Conservation (phyloP, 2,888 invertebrate species). For the Apodemia duryi region DNA sequence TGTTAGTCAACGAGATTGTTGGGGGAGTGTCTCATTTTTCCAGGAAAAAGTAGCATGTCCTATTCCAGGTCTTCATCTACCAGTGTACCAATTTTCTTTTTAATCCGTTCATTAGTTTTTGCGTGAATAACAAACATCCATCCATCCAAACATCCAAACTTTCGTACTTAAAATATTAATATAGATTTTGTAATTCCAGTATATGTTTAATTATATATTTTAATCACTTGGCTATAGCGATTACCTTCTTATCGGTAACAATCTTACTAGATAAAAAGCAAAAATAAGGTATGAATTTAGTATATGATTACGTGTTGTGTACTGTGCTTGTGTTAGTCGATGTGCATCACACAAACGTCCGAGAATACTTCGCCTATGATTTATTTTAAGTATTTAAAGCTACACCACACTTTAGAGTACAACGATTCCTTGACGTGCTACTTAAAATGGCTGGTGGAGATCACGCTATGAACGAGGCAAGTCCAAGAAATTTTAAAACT, state of each 20-base stretch:
- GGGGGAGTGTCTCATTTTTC: too few species aligned
- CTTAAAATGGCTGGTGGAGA: slow-evolving; percentile 54
- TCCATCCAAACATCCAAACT: too few species aligned
- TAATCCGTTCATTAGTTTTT: too few species aligned
- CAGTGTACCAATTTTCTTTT: too few species aligned
- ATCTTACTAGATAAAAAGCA: slow-evolving; percentile 5
- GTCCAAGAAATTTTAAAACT: slow-evolving; percentile 11
- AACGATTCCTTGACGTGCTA: slow-evolving; percentile 39
- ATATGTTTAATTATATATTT: background rate
- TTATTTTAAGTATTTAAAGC: background rate
- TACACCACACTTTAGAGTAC: slow-evolving; percentile 28
- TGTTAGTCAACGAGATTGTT: too few species aligned
- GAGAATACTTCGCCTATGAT: slow-evolving; percentile 2
- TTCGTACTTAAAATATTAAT: too few species aligned
- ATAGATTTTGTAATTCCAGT: too few species aligned
- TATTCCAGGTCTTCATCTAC: too few species aligned
- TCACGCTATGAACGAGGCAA: slow-evolving; percentile 55
- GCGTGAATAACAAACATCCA: too few species aligned
- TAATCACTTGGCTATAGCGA: slow-evolving; percentile 50
- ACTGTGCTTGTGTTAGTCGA: slow-evolving; percentile 3
- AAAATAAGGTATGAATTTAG: slow-evolving; percentile 1
- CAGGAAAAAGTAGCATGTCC: too few species aligned
- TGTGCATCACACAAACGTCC: background rate
- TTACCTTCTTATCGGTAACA: background rate
- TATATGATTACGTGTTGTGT: slow-evolving; percentile 8